phyloP scores from a whole-genome alignment of 1,140 invertebrate species.

The Pseudomyrmex sp. region DNA sequence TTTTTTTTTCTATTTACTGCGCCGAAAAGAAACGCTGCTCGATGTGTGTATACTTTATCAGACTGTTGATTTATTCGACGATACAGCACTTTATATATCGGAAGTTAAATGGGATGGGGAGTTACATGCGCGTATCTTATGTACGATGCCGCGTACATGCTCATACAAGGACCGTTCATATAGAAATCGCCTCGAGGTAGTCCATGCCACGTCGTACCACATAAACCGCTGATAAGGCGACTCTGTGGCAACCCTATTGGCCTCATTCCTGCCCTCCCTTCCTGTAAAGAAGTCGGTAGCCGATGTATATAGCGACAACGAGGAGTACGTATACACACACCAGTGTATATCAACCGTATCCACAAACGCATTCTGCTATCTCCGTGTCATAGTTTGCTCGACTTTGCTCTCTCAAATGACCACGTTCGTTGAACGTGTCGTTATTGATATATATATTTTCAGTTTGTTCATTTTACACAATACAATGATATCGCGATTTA shows the following conservation, averaged over 20 bases:
- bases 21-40: constrained; percentile 3
- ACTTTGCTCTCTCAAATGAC: constrained; percentile 21
- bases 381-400: not conserved
- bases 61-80: constrained; percentile 32
- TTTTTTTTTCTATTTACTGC: not conserved
- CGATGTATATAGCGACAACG: constrained; percentile 45
- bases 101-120: constrained; percentile 32
- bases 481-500: too few species aligned
- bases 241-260: constrained; percentile 61
- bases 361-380: constrained; percentile 30
- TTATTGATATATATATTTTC: not conserved
- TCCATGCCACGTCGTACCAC: constrained; percentile 60
- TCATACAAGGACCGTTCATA: constrained; percentile 59
- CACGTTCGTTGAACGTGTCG: not conserved
- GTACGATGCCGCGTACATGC: constrained; percentile 28
- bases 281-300: constrained; percentile 48
- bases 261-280: constrained; percentile 26
- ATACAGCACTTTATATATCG: constrained; percentile 21
- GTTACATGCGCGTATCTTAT: constrained; percentile 20
- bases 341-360: constrained; percentile 26
- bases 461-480: not conserved
- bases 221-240: constrained; percentile 74
- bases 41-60: constrained; percentile 35
- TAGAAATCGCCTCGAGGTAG: constrained; percentile 63
- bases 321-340: constrained; percentile 6